These are phyloP conservation scores for Heliconius ismenius DNA, from an alignment of 2,888 invertebrate genomes.

Conservation along the genomic window DNA sequence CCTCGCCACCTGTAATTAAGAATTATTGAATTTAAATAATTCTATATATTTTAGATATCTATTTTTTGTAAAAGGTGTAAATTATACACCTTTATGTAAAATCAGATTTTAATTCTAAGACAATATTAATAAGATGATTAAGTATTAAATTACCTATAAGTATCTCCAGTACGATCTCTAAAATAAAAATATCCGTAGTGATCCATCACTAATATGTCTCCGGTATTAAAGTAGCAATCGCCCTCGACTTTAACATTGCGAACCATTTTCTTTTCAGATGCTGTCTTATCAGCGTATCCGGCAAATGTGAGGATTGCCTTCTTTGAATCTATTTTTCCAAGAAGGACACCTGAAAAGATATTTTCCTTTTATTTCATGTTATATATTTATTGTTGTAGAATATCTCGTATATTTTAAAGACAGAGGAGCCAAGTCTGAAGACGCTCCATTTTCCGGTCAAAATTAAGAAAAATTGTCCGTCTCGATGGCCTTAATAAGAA, in stretches of 20 bases:
- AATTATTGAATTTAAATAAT: background rate
- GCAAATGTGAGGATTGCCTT: slow-evolving; percentile 75
- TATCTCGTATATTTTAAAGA: background rate
- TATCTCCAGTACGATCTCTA: slow-evolving; percentile 93
- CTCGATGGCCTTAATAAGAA: no score
- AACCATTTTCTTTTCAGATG: slow-evolving; percentile 92
- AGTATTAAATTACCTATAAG: slow-evolving; percentile 76
- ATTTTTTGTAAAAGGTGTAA: background rate
- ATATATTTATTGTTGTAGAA: background rate
- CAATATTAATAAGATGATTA: background rate
- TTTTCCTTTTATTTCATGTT: background rate
- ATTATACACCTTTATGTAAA: background rate
- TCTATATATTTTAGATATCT: no score
- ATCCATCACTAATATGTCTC: slow-evolving; percentile 94
- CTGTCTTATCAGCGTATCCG: slow-evolving; percentile 82
- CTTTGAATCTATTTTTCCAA: slow-evolving; percentile 84
- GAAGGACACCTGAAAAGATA: slow-evolving; percentile 82
- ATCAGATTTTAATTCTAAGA: background rate
- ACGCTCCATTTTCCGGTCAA: background rate
- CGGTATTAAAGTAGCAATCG: slow-evolving; percentile 95
- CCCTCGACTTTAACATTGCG: slow-evolving; percentile 90
- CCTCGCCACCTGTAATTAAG: slow-evolving; percentile 90
- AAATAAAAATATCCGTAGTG: slow-evolving; percentile 96
- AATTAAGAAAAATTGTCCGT: background rate
- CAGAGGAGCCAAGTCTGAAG: background rate